A percentile compares a stretch with the other conserved stretches of the same genome.
Evolutionary conservation across 2,113 vertebrate species (phyloP).

Genomic region (Rhabdomys dilectus): DNA sequence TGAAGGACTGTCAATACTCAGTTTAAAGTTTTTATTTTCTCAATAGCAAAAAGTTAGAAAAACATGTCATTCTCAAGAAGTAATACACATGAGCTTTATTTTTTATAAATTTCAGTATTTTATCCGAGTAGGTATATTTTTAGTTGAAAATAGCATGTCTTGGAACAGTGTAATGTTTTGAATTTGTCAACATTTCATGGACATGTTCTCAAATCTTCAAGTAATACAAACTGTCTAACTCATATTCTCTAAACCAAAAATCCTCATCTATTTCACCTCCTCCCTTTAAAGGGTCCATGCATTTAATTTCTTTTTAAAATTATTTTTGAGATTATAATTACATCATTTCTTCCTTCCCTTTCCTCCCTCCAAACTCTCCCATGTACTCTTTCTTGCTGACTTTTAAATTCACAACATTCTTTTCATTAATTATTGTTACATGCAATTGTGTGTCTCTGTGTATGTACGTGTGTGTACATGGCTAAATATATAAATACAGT

Average conservation of each 20-base stretch:
- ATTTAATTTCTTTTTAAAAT: not conserved
- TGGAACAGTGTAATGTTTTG: constrained; percentile 6
- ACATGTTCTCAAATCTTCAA: constrained; percentile 37
- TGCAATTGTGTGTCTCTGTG: not conserved
- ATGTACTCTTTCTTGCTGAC: not conserved
- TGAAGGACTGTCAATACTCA: not conserved
- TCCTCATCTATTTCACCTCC: not conserved
- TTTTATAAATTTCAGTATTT: constrained; percentile 45
- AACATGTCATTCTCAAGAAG: not conserved
- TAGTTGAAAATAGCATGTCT: constrained; percentile 36
- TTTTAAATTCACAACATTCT: not conserved
- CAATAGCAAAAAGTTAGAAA: not conserved
- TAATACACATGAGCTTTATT: not conserved
- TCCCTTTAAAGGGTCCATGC: not conserved
- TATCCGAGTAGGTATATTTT: not conserved
- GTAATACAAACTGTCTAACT: not conserved
- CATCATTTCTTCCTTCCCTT: not conserved
- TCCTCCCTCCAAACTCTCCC: not conserved
- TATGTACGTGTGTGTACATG: not conserved
- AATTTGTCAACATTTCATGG: constrained; percentile 22
- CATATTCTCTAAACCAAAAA: not conserved
- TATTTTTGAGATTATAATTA: not conserved
- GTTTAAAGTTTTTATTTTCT: constrained; percentile 3
- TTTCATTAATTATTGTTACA: not conserved
- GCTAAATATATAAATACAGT: not conserved